phyloP scores from a whole-genome alignment of 2,888 invertebrate species.

The Steinernema hermaphroditum region DNA sequence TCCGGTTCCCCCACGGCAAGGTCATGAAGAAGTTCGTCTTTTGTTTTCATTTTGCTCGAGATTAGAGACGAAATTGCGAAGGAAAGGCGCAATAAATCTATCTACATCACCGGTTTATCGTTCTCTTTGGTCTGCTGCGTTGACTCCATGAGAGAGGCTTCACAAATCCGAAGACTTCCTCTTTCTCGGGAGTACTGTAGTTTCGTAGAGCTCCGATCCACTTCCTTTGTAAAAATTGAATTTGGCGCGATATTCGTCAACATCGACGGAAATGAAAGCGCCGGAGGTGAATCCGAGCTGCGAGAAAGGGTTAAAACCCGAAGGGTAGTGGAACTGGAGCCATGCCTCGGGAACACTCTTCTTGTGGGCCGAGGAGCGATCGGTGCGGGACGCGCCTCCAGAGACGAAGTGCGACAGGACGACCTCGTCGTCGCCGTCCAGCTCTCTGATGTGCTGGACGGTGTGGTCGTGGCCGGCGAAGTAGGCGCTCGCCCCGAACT shows the following conservation, averaged over 20 bases:
- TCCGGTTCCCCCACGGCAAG: background rate
- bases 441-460: slow-evolving; percentile 61
- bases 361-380: slow-evolving; percentile 64
- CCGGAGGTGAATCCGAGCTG: slow-evolving; percentile 64
- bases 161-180: background rate
- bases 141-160: background rate
- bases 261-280: slow-evolving; percentile 66
- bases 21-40: background rate
- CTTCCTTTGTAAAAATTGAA: slow-evolving; percentile 42
- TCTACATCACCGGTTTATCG: background rate
- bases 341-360: slow-evolving; percentile 62
- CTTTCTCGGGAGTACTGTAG: slow-evolving; percentile 34
- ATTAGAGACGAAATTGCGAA: background rate
- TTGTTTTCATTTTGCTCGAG: background rate
- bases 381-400: slow-evolving; percentile 68
- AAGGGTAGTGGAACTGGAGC: slow-evolving; percentile 66
- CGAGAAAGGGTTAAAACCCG: slow-evolving; percentile 53
- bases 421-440: slow-evolving; percentile 44
- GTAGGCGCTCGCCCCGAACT: slow-evolving; percentile 69
- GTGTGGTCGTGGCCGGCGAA: slow-evolving; percentile 71
- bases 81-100: background rate
- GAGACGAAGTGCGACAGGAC: slow-evolving; percentile 68
- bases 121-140: no score
- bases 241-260: slow-evolving; percentile 40
- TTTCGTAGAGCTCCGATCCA: slow-evolving; percentile 36